Evolutionary conservation across 1,140 invertebrate genomes (phyloP).

Genomic region (Anastatus disparis): DNA sequence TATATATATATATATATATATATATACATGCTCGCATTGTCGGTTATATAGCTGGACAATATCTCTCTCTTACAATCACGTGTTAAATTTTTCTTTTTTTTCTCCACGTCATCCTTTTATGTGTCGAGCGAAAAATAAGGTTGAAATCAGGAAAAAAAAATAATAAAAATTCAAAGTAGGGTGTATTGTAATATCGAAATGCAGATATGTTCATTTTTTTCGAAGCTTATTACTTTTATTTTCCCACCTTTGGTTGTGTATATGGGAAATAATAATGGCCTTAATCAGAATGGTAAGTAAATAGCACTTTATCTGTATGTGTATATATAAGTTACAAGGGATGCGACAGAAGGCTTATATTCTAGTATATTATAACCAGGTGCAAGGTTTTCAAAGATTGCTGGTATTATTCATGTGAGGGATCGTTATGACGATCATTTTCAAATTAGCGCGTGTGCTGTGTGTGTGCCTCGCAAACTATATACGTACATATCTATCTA

Average conservation of each 20-base stretch:
- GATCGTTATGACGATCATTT: slow-evolving; percentile 40
- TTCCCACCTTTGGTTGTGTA: too few relatives aligned
- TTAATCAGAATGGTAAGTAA: slow-evolving; percentile 24
- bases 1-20: too few relatives aligned
- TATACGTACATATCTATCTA: background rate
- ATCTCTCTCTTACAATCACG: background rate
- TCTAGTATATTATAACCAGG: too few relatives aligned
- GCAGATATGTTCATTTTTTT: too few relatives aligned
- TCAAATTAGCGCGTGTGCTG: slow-evolving; percentile 30
- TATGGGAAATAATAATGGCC: slow-evolving; percentile 6
- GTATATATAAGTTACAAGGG: too few relatives aligned
- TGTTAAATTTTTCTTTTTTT: slow-evolving; percentile 1
- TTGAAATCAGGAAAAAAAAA: slow-evolving; percentile 21
- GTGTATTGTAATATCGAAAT: too few relatives aligned
- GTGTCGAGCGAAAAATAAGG: background rate
- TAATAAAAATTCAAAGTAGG: too few relatives aligned
- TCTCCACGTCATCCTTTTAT: background rate
- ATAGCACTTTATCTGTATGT: slow-evolving; percentile 22
- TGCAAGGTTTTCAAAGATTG: slow-evolving; percentile 34
- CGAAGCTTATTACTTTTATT: too few relatives aligned
- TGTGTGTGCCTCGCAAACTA: background rate
- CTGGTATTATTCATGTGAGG: slow-evolving; percentile 16
- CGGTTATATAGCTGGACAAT: background rate
- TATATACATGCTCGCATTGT: background rate
- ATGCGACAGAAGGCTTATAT: slow-evolving; percentile 23